A percentile compares a stretch with the other conserved stretches of the same genome.
These are phyloP conservation scores for Sus scrofa DNA, from an alignment of 2,113 vertebrate genomes.

Conservation along the genomic window DNA sequence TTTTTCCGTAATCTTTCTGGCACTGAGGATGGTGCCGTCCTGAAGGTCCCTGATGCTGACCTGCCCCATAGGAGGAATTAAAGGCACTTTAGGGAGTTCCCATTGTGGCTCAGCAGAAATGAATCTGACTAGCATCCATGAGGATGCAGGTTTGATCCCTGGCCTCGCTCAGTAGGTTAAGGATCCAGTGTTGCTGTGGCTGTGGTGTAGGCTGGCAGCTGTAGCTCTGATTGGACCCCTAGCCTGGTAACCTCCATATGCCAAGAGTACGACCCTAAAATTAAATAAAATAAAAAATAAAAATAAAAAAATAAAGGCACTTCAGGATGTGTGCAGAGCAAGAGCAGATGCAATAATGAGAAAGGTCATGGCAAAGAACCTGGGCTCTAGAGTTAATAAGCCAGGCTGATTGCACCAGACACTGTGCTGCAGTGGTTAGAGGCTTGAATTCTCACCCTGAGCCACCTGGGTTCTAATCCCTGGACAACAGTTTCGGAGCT, in stretches of 20 bases:
- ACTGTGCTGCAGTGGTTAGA: background rate
- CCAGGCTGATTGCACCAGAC: background rate
- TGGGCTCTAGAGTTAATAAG: background rate
- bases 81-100: background rate
- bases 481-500: background rate
- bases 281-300: too few relatives aligned
- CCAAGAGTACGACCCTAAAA: too few relatives aligned
- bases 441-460: background rate
- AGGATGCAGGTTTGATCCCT: too few relatives aligned
- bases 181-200: too few relatives aligned
- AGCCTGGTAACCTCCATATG: too few relatives aligned
- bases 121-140: too few relatives aligned
- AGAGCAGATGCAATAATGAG: background rate
- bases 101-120: too few relatives aligned
- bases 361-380: fast-evolving
- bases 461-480: background rate
- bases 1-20: background rate
- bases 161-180: too few relatives aligned
- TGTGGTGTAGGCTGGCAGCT: too few relatives aligned
- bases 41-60: background rate
- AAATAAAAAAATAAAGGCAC: background rate
- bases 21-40: background rate
- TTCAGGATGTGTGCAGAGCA: background rate
- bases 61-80: too few relatives aligned
- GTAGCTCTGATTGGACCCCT: too few relatives aligned